Percentiles rank a stretch among this genome's conserved stretches.
These are phyloP conservation scores for Crocidura indochinensis DNA, from an alignment of 2,797 vertebrate species.

Conservation along the genomic window DNA sequence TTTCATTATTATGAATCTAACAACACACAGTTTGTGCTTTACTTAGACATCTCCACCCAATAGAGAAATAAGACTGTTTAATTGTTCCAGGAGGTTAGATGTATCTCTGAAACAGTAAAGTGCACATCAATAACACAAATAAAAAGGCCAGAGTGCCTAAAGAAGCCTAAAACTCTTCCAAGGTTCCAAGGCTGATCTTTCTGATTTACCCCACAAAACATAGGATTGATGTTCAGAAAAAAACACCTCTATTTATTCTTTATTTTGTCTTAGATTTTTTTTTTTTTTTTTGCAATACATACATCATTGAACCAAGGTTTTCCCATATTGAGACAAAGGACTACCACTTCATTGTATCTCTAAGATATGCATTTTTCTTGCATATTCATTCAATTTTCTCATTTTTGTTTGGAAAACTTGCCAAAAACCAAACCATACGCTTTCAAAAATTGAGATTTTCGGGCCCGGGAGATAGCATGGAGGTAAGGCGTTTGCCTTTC, in stretches of 20 bases:
- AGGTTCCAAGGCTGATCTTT: neutral
- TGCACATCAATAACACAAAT: neutral
- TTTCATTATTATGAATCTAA: neutral
- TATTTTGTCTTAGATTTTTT: neutral
- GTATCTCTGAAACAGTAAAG: neutral
- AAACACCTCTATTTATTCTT: neutral
- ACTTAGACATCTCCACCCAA: neutral
- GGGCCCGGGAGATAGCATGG: too few relatives aligned
- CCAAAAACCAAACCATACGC: neutral
- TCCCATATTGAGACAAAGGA: too few relatives aligned
- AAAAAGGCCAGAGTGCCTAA: neutral
- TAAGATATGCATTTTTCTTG: too few relatives aligned
- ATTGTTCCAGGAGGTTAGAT: neutral
- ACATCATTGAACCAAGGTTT: too few relatives aligned
- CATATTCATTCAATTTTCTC: neutral
- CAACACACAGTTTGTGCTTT: neutral
- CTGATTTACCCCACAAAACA: neutral
- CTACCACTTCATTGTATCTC: too few relatives aligned
- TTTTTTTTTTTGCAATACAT: too few relatives aligned
- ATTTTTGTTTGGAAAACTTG: neutral
- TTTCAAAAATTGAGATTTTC: accelerated
- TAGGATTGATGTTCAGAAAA: neutral
- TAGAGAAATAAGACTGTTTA: too few relatives aligned
- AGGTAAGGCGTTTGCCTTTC: too few relatives aligned
- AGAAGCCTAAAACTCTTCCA: neutral